Evolutionary conservation across 1,140 invertebrate species (phyloP).

Genomic region (Drosophila novamexicana): DNA sequence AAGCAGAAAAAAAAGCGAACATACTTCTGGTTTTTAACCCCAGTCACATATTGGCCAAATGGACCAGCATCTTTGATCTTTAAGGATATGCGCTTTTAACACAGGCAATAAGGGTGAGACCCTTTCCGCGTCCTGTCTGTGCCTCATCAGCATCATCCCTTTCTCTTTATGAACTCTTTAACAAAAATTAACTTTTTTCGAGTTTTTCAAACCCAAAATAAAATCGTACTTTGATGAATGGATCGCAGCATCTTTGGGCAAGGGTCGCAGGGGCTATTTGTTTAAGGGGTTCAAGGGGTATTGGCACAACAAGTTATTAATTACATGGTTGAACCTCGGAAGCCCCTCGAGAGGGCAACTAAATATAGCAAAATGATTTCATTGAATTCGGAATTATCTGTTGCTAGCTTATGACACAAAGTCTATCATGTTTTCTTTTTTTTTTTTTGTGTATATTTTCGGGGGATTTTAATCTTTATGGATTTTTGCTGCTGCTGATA

Average conservation of each 20-base stretch:
- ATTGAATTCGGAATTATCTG: slow-evolving; percentile 51
- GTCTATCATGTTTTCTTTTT: slow-evolving; percentile 12
- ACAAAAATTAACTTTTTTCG: slow-evolving; percentile 56
- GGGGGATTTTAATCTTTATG: slow-evolving; percentile 48
- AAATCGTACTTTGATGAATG: slow-evolving; percentile 16
- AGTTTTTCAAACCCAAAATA: slow-evolving; percentile 57
- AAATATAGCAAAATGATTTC: slow-evolving; percentile 61
- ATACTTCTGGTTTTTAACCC: slow-evolving; percentile 50
- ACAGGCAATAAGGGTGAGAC: slow-evolving; percentile 17
- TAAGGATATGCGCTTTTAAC: slow-evolving; percentile 26
- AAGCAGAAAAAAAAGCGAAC: slow-evolving; percentile 18
- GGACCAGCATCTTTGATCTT: slow-evolving; percentile 65
- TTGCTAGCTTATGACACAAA: slow-evolving; percentile 58
- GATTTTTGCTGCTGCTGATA: slow-evolving; percentile 49
- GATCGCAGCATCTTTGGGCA: slow-evolving; percentile 57
- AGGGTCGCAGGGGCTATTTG: slow-evolving; percentile 29
- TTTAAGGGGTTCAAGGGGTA: slow-evolving; percentile 44
- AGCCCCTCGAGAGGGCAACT: slow-evolving; percentile 19
- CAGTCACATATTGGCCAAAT: slow-evolving; percentile 23
- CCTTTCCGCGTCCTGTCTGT: neutral
- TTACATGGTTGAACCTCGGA: slow-evolving; percentile 27
- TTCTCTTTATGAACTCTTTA: slow-evolving; percentile 69
- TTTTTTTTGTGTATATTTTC: slow-evolving; percentile 25
- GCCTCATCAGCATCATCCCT: slow-evolving; percentile 36
- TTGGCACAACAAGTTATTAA: slow-evolving; percentile 79